These are phyloP conservation scores for Drosophila acutilabella DNA, from an alignment of 2,888 invertebrate species.

Conservation along the genomic window DNA sequence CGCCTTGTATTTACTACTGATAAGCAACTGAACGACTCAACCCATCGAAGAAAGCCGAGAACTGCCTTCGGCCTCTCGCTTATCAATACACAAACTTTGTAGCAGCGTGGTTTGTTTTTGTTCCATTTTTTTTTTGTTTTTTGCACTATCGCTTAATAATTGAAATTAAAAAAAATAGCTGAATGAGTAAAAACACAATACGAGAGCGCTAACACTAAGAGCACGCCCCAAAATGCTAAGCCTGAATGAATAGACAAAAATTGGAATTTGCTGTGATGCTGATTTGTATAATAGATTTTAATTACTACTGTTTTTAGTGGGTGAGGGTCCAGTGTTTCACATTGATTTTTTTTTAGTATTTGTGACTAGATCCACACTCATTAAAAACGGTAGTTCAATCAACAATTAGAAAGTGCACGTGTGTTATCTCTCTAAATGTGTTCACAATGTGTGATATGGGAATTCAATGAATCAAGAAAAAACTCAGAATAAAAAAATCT, in stretches of 20 bases:
- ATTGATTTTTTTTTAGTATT: conserved; percentile 74
- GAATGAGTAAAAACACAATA: conserved; percentile 27
- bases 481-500: not conserved
- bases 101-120: conserved; percentile 56
- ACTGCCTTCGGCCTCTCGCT: conserved; percentile 39
- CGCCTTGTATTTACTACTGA: conserved; percentile 46
- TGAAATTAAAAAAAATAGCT: conserved; percentile 63
- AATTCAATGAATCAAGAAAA: conserved; percentile 23
- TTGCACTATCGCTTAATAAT: conserved; percentile 76
- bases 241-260: conserved; percentile 3
- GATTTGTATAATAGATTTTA: not conserved
- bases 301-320: conserved; percentile 85
- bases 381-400: conserved; percentile 85
- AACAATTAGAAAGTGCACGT: conserved; percentile 35
- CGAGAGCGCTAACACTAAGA: conserved; percentile 32
- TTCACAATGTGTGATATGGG: conserved; percentile 4
- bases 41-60: conserved; percentile 41
- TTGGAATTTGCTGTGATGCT: not conserved
- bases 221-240: conserved; percentile 54
- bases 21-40: conserved; percentile 41
- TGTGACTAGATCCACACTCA: conserved; percentile 86
- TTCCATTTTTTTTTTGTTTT: conserved; percentile 53
- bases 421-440: conserved; percentile 19
- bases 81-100: conserved; percentile 60
- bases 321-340: conserved; percentile 86